Conservation (phyloP, 2,113 vertebrate species). For the Osmerus eperlanus region DNA sequence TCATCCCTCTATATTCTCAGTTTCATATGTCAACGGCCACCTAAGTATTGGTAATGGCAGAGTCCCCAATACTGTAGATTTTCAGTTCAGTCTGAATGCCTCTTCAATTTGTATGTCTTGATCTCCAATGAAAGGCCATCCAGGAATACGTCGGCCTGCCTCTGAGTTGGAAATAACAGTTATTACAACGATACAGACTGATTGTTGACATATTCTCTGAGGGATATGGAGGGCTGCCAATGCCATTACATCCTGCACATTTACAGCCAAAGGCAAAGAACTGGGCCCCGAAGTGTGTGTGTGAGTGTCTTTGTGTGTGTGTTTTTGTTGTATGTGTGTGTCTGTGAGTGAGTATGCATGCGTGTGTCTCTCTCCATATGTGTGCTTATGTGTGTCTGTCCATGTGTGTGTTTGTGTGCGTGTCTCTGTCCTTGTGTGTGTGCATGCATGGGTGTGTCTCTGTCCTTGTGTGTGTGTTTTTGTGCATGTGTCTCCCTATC, state of each 20-base stretch:
- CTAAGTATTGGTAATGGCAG: not conserved
- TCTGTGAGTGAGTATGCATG: not conserved
- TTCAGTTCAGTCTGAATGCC: conserved; percentile 5
- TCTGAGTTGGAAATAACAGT: conserved; percentile 19
- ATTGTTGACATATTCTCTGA: conserved; percentile 20
- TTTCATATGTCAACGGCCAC: conserved; percentile 20
- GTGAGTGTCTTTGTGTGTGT: not conserved
- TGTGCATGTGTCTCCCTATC: not conserved
- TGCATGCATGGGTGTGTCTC: not conserved
- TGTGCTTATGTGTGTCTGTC: not conserved
- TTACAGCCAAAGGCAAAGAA: conserved; percentile 7
- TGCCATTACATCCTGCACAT: conserved; percentile 4
- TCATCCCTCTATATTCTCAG: not conserved
- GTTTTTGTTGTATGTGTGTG: not conserved
- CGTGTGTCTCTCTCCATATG: too few relatives aligned
- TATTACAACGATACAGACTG: conserved; percentile 13
- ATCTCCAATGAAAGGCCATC: conserved; percentile 1
- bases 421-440: not conserved
- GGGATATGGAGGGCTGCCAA: conserved; percentile 7
- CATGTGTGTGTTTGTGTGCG: not conserved
- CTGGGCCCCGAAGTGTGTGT: not conserved
- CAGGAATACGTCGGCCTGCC: conserved; percentile 10
- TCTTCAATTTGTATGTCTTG: not conserved
- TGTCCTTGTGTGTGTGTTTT: not conserved
- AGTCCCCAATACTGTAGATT: not conserved